Percentiles rank a stretch among this genome's conserved stretches.
Conservation (phyloP, 1,140 invertebrate genomes). For the Calephelis virginiensis region DNA sequence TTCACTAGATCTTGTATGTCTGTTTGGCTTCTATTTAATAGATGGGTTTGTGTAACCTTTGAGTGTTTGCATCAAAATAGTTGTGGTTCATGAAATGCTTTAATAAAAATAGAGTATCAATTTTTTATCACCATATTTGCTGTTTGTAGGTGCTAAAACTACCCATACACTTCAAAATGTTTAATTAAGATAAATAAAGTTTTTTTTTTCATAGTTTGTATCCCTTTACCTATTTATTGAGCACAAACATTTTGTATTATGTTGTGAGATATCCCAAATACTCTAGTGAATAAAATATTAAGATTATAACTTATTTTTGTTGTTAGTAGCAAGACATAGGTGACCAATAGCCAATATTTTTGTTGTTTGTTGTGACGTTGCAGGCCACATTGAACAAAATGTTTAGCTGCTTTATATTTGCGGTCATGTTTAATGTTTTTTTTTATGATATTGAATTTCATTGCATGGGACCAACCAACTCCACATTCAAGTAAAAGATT, state of each 20-base stretch:
- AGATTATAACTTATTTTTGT: constrained; percentile 19
- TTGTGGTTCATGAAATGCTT: background rate
- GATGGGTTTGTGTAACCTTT: background rate
- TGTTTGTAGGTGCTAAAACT: constrained; percentile 1
- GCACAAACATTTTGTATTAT: constrained; percentile 1
- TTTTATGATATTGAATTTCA: no score
- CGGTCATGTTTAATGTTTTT: no score
- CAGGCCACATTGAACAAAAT: background rate
- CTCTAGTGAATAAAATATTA: constrained; percentile 23
- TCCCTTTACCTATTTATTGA: background rate
- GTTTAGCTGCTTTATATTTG: background rate
- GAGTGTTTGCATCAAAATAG: background rate
- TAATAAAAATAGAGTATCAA: no score
- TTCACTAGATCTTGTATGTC: constrained; percentile 42
- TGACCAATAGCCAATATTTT: background rate
- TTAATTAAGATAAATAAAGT: background rate
- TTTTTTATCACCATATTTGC: background rate
- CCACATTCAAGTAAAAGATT: no score
- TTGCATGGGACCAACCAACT: no score
- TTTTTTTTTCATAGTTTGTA: background rate
- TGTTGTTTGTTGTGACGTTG: background rate
- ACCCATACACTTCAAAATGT: background rate
- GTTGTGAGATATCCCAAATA: background rate
- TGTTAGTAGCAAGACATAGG: background rate
- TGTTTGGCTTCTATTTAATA: no score